Evolutionary conservation across 2,888 invertebrate species (phyloP).

Genomic region (Leuctra nigra): DNA sequence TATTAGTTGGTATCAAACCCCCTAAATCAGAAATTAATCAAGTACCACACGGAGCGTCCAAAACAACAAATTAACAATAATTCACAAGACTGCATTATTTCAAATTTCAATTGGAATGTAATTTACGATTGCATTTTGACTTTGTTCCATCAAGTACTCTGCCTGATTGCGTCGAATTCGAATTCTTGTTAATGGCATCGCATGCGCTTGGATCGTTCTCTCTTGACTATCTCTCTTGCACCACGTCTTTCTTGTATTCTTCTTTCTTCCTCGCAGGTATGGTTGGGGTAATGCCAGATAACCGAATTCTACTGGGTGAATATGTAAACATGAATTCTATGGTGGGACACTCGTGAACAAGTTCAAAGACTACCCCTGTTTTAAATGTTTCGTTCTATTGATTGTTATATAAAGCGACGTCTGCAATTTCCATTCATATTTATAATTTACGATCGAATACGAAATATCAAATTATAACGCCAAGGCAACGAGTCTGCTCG

Average conservation of each 20-base stretch:
- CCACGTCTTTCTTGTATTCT: too few relatives aligned
- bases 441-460: slow-evolving; percentile 10
- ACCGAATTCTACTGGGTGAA: slow-evolving; percentile 57
- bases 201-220: slow-evolving; percentile 33
- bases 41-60: too few relatives aligned
- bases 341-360: slow-evolving; percentile 45
- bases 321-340: slow-evolving; percentile 45
- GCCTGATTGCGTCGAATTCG: background rate
- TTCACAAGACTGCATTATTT: slow-evolving; percentile 10
- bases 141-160: slow-evolving; percentile 2
- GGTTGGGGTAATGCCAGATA: slow-evolving; percentile 58
- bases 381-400: slow-evolving; percentile 7
- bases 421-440: slow-evolving; percentile 15
- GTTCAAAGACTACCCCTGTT: background rate
- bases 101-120: background rate
- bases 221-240: too few relatives aligned
- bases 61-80: background rate
- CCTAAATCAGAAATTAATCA: too few relatives aligned
- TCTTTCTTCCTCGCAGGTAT: slow-evolving; percentile 46
- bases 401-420: slow-evolving; percentile 7
- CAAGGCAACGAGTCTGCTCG: slow-evolving; percentile 13
- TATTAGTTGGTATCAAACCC: too few relatives aligned
- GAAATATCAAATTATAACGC: slow-evolving; percentile 12
- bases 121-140: slow-evolving; percentile 5
- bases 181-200: background rate